Evolutionary conservation across 2,797 vertebrate species (phyloP), one percentile per base, ranked within the genome.

Genomic region (Clarias laeviceps): DNA sequence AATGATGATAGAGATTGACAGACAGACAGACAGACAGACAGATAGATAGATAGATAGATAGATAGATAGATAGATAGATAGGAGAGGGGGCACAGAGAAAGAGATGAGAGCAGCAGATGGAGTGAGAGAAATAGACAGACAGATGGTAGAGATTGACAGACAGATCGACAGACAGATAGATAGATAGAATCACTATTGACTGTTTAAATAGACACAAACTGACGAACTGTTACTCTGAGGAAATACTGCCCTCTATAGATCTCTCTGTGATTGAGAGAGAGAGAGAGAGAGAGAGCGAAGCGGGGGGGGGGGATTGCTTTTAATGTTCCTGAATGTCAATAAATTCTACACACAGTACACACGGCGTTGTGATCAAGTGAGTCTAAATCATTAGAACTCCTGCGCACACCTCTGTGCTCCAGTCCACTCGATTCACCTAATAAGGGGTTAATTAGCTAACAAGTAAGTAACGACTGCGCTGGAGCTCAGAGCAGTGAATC

Each of bases 171-270:
- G 45, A 77, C 17, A 69, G 72, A 81, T 50, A 66, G 69, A 61
- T 56, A 40, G 57, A 72, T 40, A 62, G 34, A 32, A n/a, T 34
- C 4, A 4, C 54, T 2, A 73, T 2, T 73, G 73, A 50, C 50
- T 74, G 18, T 62, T 80, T 29, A 72, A 59, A 45, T 34, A 34
- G 57, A 79, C 27, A 34, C 14, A 1, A 20, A 34, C 8, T 32
- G 81, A 59, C 24, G 20, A 29, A 68, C 6, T 84, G 77, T 78
- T 50, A 84, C 37, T 45, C 37, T 85, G 65, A 86, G 69, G 73
- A 54, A 89, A 89, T 82, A 89, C 73, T 89, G 88, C 88, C 88
- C 86, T 87, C 88, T 89, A 78, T 89, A 86, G 88, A 82, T 59
- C 45, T 45, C 45, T 11, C 45, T 45, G 45, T 45, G 45, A 45